phyloP scores from a whole-genome alignment of 2,797 vertebrate genomes.

The Epinephelus malabaricus region DNA sequence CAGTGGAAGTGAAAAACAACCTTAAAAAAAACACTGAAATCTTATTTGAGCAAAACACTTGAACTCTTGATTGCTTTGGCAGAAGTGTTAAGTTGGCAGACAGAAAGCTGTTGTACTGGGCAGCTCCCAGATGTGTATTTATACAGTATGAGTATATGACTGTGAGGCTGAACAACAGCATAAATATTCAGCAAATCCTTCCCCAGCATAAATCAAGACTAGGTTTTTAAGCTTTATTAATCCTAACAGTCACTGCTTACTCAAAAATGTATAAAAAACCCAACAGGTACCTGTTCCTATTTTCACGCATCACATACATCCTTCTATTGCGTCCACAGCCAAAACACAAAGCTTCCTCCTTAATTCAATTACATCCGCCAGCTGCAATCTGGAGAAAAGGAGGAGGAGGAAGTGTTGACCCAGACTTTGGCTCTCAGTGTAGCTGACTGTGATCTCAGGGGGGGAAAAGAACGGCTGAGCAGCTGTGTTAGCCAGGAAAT shows the following conservation, averaged over 20 bases:
- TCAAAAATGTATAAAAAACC: background rate
- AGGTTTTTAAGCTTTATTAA: background rate
- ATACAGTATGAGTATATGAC: too few species aligned
- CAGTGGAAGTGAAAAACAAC: background rate
- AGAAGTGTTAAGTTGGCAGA: slow-evolving; percentile 21
- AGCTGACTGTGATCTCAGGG: slow-evolving; percentile 57
- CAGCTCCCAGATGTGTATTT: slow-evolving; percentile 11
- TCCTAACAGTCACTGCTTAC: rapidly evolving
- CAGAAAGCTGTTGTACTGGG: slow-evolving; percentile 8
- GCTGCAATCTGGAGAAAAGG: slow-evolving; percentile 59
- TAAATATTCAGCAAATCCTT: background rate
- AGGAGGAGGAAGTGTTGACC: slow-evolving; percentile 57
- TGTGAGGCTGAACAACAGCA: background rate
- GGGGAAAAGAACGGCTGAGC: slow-evolving; percentile 40
- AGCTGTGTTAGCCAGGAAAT: slow-evolving; percentile 64
- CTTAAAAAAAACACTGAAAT: background rate
- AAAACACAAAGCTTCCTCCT: slow-evolving; percentile 47
- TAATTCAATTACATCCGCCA: slow-evolving; percentile 68
- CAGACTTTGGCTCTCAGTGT: slow-evolving; percentile 56
- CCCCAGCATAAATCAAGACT: background rate
- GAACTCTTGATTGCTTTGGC: slow-evolving; percentile 39
- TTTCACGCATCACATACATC: background rate
- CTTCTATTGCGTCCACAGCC: background rate
- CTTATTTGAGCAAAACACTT: slow-evolving; percentile 20
- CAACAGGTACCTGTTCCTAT: background rate